Conservation (phyloP, 2,888 invertebrate genomes). For the Panopea generosa region DNA sequence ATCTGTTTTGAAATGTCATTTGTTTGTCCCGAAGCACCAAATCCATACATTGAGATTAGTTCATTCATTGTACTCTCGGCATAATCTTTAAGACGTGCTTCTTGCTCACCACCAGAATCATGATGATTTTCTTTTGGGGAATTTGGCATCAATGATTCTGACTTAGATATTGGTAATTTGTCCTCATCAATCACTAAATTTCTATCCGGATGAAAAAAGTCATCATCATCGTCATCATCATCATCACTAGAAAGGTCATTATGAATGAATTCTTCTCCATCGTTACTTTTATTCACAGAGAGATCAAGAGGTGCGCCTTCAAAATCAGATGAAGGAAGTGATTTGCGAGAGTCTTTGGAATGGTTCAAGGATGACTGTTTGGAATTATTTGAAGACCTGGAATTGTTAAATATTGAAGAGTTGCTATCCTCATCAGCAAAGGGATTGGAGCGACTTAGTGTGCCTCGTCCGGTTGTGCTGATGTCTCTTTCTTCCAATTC, state of each 20-base stretch:
- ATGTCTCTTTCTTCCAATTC: constrained; percentile 18
- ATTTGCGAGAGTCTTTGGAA: constrained; percentile 42
- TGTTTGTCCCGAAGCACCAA: constrained; percentile 88
- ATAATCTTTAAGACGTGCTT: constrained; percentile 88
- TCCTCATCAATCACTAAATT: constrained; percentile 46
- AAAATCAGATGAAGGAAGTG: constrained; percentile 25
- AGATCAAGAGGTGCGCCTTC: constrained; percentile 59
- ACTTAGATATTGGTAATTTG: constrained; percentile 2
- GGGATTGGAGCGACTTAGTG: constrained; percentile 17
- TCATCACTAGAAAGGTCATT: constrained; percentile 42
- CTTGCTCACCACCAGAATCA: constrained; percentile 41
- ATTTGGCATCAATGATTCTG: constrained; percentile 6
- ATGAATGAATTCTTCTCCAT: background rate
- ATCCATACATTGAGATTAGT: constrained; percentile 91
- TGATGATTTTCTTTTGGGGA: constrained; percentile 3
- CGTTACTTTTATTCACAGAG: constrained; percentile 30
- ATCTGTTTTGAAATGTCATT: constrained; percentile 87
- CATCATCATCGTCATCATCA: constrained; percentile 58
- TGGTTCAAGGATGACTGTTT: constrained; percentile 11
- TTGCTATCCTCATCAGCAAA: constrained; percentile 35
- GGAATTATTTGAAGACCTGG: constrained; percentile 18
- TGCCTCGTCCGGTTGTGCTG: constrained; percentile 16
- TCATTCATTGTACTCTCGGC: constrained; percentile 93
- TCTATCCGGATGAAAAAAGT: constrained; percentile 40
- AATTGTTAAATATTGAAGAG: constrained; percentile 31